Evolutionary conservation across 2,888 invertebrate genomes (phyloP).

Genomic region (Malthinus seriepunctatus): DNA sequence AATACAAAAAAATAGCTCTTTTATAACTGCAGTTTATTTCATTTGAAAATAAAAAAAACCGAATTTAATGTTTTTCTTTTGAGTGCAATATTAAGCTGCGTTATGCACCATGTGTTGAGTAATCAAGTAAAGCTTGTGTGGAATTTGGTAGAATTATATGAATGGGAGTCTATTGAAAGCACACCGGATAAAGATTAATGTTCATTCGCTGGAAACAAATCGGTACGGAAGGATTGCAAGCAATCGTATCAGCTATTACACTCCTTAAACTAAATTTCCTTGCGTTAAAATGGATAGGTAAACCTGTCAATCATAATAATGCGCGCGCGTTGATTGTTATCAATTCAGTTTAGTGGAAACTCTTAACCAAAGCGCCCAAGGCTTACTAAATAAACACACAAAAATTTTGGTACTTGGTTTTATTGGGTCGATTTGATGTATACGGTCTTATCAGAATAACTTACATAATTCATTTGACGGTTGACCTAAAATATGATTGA

Average conservation of each 20-base stretch:
- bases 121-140: slow-evolving; percentile 1
- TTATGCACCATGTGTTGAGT: slow-evolving; percentile 2
- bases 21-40: too few relatives aligned
- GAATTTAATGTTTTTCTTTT: not conserved
- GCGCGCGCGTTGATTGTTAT: not conserved
- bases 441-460: not conserved
- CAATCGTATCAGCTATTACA: slow-evolving; percentile 4
- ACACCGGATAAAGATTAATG: slow-evolving; percentile 2
- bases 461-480: slow-evolving; percentile 4
- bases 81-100: not conserved
- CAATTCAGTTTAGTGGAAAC: too few relatives aligned
- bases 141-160: slow-evolving; percentile 2
- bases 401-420: too few relatives aligned
- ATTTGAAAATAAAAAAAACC: too few relatives aligned
- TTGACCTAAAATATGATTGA: slow-evolving; percentile 16
- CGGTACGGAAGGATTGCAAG: slow-evolving; percentile 5
- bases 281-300: slow-evolving; percentile 1
- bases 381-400: too few relatives aligned
- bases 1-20: too few relatives aligned
- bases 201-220: slow-evolving; percentile 3
- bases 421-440: too few relatives aligned
- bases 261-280: not conserved
- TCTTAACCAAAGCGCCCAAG: too few relatives aligned
- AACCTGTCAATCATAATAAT: not conserved
- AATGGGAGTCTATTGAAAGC: slow-evolving; percentile 5